Base-by-base conservation (phyloP, 2,888 invertebrate genomes). In the Syrista parreyssii region DNA sequence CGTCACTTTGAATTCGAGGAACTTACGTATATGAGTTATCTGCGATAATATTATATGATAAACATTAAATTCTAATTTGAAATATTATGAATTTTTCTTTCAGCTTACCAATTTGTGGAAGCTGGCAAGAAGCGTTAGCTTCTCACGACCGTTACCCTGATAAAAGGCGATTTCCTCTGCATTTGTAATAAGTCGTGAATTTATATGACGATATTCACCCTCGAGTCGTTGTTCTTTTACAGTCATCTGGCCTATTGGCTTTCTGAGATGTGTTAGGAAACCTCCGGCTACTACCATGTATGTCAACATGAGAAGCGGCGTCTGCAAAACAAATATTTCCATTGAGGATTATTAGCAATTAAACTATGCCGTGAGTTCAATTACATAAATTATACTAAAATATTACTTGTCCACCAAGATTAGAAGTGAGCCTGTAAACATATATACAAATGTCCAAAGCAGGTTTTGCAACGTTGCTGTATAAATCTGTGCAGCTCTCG, bases 141-240 rank as follows among this genome's bases (percentile, higher is more conserved):
- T 97, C 91, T 99, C 99, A 30, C 98, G 94, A 82, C 95, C 94
- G 87, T 96, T 97, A 82, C 97, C 97, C 92, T 96, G 94, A 86
- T 95, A 96, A 91, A 96, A 96, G 0, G 96, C 95, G 71, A 98
- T 94, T 92, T 99, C 99, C 92, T 99, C 99, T 0, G 98, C 97
- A 92, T 99, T 98, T 0, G 98, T 98, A 80, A 99, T 99, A 40
- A 99, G 93, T 75, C 99, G 93, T 3, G 99, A 97, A 92, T 99
- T 98, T 55, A 99, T 98, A 89, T 98, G 99, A 89, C 99, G 94
- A 92, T 98, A 99, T 93, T 99, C 99, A 76, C 99, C 99, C 93
- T 99, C 99, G n/a, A 99, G 92, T 90, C 97, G 97, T 92, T 99
- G 99, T 91, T 99, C 99, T 80, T 95, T 95, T 0, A 98, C 97